Conservation (phyloP, 2,888 invertebrate genomes). For the Epiperipatus broadwayi region DNA sequence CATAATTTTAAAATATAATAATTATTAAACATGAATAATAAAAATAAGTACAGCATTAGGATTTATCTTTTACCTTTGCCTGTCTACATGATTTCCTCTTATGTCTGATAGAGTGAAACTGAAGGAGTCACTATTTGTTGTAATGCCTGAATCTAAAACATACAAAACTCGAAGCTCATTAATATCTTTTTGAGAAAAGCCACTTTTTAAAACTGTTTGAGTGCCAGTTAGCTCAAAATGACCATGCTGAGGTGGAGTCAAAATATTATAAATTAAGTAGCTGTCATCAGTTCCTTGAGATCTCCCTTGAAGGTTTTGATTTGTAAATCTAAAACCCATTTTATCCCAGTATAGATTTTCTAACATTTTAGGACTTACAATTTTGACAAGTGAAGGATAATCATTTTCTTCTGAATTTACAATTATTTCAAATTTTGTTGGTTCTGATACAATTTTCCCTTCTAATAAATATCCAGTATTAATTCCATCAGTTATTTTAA, state of each 20-base stretch:
- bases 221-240: constrained; percentile 25
- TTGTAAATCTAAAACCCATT: constrained; percentile 23
- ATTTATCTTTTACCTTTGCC: too few relatives aligned
- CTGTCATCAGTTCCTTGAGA: constrained; percentile 22
- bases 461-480: constrained; percentile 25
- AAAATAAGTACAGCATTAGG: too few relatives aligned
- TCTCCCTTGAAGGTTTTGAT: constrained; percentile 22
- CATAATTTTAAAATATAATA: too few relatives aligned
- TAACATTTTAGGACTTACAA: too few relatives aligned
- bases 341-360: too few relatives aligned
- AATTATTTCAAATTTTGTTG: constrained; percentile 24
- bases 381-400: too few relatives aligned
- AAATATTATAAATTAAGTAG: constrained; percentile 23
- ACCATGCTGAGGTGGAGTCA: constrained; percentile 23
- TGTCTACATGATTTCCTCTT: too few relatives aligned
- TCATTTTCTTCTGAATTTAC: too few relatives aligned
- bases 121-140: too few relatives aligned
- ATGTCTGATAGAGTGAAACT: too few relatives aligned
- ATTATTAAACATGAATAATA: too few relatives aligned
- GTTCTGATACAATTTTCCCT: constrained; percentile 22
- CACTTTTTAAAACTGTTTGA: constrained; percentile 21
- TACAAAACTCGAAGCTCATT: constrained; percentile 25
- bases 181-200: constrained; percentile 26
- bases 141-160: too few relatives aligned
- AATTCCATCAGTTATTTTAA: constrained; percentile 23